Conservation (phyloP, 2,797 vertebrate species). For the Mus spretus region DNA sequence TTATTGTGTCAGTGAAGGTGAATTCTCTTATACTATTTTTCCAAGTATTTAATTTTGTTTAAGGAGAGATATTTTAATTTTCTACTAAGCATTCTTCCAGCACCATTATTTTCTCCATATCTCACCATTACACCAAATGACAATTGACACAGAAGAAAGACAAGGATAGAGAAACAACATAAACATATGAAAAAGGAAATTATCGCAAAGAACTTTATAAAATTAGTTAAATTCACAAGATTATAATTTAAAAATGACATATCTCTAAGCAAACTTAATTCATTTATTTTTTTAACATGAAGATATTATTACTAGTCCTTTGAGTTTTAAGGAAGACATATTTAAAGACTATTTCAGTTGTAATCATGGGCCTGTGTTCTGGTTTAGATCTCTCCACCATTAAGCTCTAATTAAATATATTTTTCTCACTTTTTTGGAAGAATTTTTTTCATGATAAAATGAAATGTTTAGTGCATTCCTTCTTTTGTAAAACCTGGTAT, state of each 20-base stretch:
- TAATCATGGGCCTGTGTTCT: slow-evolving; percentile 63
- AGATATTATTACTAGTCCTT: slow-evolving; percentile 51
- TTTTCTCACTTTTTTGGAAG: slow-evolving; percentile 50
- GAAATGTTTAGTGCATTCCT: background rate
- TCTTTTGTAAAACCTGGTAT: background rate
- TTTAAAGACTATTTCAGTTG: slow-evolving; percentile 63
- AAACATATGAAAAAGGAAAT: slow-evolving; percentile 65
- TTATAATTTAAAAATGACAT: slow-evolving; percentile 69
- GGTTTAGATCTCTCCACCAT: background rate
- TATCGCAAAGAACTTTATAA: slow-evolving; percentile 50
- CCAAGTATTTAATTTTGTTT: slow-evolving; percentile 47
- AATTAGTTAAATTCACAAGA: slow-evolving; percentile 55
- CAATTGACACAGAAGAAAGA: slow-evolving; percentile 70
- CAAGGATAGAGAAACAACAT: slow-evolving; percentile 61
- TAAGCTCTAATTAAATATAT: slow-evolving; percentile 46
- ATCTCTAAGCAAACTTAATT: slow-evolving; percentile 72
- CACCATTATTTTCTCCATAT: slow-evolving; percentile 81
- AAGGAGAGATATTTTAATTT: slow-evolving; percentile 87
- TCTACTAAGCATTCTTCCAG: slow-evolving; percentile 85
- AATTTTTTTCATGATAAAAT: slow-evolving; percentile 56
- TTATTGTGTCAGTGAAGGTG: background rate
- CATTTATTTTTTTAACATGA: slow-evolving; percentile 33
- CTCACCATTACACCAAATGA: slow-evolving; percentile 76
- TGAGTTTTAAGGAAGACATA: slow-evolving; percentile 77
- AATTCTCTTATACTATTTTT: slow-evolving; percentile 27